Conservation (phyloP, 2,113 vertebrate species). For the Dascyllus trimaculatus region DNA sequence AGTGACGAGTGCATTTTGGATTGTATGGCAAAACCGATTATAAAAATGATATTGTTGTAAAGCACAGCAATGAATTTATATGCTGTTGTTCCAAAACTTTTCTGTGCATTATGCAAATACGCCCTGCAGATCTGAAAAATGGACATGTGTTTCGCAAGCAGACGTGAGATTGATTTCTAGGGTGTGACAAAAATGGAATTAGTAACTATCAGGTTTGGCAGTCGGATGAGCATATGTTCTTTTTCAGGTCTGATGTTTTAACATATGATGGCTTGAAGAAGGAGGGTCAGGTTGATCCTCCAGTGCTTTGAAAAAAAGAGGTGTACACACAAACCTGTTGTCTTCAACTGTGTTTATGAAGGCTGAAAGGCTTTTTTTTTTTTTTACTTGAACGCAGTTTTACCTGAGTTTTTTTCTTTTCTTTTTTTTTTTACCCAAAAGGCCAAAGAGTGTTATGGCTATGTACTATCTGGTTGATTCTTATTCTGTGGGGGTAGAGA, state of each 20-base stretch:
- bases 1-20: too few species aligned
- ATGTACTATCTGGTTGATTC: conserved; percentile 75
- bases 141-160: conserved; percentile 7
- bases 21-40: too few species aligned
- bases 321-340: not conserved
- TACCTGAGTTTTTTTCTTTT: conserved; percentile 43
- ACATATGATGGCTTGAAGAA: conserved; percentile 7
- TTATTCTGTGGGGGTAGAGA: conserved; percentile 83
- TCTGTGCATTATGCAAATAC: not conserved
- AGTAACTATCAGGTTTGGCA: conserved; percentile 24
- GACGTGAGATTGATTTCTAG: conserved; percentile 12
- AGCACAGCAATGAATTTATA: not conserved
- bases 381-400: conserved; percentile 35
- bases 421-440: conserved; percentile 26
- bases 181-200: conserved; percentile 15
- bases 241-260: conserved; percentile 30
- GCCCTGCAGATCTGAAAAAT: not conserved
- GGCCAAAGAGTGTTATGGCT: conserved; percentile 64
- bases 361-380: not conserved
- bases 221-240: conserved; percentile 19
- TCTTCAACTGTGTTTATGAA: not conserved
- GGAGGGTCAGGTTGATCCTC: not conserved
- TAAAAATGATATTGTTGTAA: not conserved
- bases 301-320: not conserved
- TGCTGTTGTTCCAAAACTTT: not conserved